Evolutionary conservation across 2,888 invertebrate genomes (phyloP), one percentile per base, ranked within the genome.

Genomic region (Dusona sp.): DNA sequence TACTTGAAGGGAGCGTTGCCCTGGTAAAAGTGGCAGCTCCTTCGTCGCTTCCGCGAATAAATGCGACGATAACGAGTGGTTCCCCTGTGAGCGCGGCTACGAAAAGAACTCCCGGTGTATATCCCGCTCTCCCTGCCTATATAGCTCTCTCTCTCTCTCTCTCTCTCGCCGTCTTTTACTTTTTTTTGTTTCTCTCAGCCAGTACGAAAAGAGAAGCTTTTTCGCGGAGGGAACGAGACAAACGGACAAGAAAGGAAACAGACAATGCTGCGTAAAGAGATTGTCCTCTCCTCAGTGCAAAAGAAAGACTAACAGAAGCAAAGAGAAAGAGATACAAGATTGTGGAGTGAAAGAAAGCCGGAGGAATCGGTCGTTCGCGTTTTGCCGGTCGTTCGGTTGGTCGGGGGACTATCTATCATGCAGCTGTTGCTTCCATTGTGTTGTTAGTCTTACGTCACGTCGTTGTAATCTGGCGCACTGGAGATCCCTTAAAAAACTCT

Each of bases 401-500:
- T 72, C 86, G 83, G 85, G 84, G 88, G 90, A 89, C 91, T 91
- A 92, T 92, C 92, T 92, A 92, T 92, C 92, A 93, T 93, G 93
- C 94, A 94, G 93, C 93, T 93, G 93, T 93, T 93, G 93, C 92
- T 91, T 93, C 93, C 94, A 94, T 94, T 94, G 94, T 93, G 93
- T 93, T 93, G 93, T 94, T 93, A 93, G 93, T 93, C 93, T 93
- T 93, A 90, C 92, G 92, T 93, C 93, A 92, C 92, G 91, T 91
- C 90, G 91, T 89, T 89, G 90, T 87, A 90, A 89, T 88, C 88
- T 88, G 89, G 90, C 84, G 89, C 83, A 64, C 64, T 54, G 70
- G 51, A 68, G 85, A 85, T 84, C 88, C 87, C 86, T 83, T 87
- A 83, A 79, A 78, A 77, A 48, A 87, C 84, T 89, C 73, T 75